Conservation (phyloP, 2,797 vertebrate genomes). For the Chloroceryle amazona region DNA sequence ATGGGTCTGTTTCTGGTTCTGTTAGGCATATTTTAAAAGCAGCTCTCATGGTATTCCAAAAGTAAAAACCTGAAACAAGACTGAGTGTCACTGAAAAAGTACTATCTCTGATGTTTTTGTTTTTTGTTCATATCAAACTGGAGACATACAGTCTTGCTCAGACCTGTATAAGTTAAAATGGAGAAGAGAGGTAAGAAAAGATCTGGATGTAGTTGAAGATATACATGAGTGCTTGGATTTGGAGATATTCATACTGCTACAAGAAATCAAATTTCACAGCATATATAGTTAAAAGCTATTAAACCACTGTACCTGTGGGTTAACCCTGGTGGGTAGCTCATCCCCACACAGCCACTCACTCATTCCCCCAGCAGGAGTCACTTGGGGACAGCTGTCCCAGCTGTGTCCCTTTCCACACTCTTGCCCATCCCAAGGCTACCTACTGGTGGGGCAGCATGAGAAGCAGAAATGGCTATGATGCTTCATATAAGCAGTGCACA, state of each 20-base stretch:
- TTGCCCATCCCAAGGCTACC: not conserved
- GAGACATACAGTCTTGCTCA: accelerated
- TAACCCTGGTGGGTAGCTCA: accelerated
- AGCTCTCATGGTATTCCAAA: not conserved
- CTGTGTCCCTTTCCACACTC: not conserved
- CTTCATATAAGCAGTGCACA: not conserved
- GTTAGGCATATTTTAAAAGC: not conserved
- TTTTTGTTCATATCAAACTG: not conserved
- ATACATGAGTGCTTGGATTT: not conserved
- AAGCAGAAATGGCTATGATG: not conserved
- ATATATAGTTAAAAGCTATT: not conserved
- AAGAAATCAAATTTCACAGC: not conserved
- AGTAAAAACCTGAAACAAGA: not conserved
- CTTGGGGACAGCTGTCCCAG: accelerated
- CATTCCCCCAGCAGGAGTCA: accelerated
- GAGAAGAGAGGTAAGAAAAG: not conserved
- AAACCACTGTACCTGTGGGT: not conserved
- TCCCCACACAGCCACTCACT: accelerated
- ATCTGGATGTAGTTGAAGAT: not conserved
- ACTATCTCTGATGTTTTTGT: not conserved
- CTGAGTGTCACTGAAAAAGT: not conserved
- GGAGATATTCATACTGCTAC: not conserved
- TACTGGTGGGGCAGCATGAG: accelerated
- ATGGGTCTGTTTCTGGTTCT: not conserved
- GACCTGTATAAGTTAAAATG: not conserved